Evolutionary conservation across 2,113 vertebrate species (phyloP), one percentile per base, ranked within the genome.

Genomic region (Ictalurus punctatus): DNA sequence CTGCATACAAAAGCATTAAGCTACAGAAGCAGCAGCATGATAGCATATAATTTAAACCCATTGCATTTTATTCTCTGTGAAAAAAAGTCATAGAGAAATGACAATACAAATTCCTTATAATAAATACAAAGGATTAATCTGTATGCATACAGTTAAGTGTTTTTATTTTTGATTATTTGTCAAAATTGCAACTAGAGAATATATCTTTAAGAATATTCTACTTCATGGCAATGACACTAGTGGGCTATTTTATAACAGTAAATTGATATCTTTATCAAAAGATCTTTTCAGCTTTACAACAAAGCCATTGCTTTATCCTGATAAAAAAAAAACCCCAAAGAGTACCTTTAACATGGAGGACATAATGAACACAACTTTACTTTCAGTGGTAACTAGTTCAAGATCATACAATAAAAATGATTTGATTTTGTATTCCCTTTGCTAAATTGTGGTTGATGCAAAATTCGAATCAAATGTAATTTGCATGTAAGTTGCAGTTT

Each of bases 351-450:
- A 30, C 37, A 65, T 67, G 40, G 34, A 27, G 83, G 44, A 65
- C 54, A 69, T 27, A 19, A 23, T 78, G 63, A 85, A 89, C 88
- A 79, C 58, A 52, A n/a, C 37, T 82, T 69, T 63, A 71, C 54
- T 76, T 89, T 84, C 65, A 87, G 54, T 79, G 83, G 88, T 81
- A 85, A 79, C 54, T 85, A 65, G 58, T 78, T 84, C 84, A 78
- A 82, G 59, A 85, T 78, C 58, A 85, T 84, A 86, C 30, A 67
- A 23, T 89, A 67, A 78, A 74, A 87, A 89, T 89, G 2, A 65
- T 83, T 58, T 63, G 27, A 84, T 83, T 63, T 88, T 83, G 67
- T 78, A 52, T 82, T 85, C 44, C 80, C 37, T 79, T 52, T 19
- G 44, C 40, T 76, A 69, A 86, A 84, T 27, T 67, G 37, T 84